Conservation (phyloP, 2,113 vertebrate species). For the Potamarius usumacintae region DNA sequence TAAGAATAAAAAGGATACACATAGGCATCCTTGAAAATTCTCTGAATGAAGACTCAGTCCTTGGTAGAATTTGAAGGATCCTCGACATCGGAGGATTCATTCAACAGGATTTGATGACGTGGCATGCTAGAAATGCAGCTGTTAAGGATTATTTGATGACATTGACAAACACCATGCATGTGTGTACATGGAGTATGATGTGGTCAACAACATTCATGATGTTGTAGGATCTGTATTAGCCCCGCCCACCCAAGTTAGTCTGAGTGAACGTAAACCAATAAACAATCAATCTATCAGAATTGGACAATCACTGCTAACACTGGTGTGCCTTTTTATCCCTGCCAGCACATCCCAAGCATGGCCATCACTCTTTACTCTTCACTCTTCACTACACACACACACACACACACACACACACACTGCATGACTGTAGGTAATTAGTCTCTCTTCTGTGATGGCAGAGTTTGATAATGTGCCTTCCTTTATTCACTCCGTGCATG, state of each 20-base stretch:
- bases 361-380: neutral
- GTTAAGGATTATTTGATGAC: too few species aligned
- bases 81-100: too few species aligned
- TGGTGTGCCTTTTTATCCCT: neutral
- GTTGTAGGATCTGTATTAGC: neutral
- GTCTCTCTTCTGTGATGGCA: conserved; percentile 48
- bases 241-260: conserved; percentile 7
- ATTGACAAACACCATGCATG: neutral
- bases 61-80: too few species aligned
- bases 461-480: conserved; percentile 49
- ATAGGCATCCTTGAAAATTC: too few species aligned
- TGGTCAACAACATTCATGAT: neutral
- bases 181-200: neutral
- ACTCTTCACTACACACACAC: neutral
- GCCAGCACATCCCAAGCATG: conserved; percentile 24
- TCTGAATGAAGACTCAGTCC: too few species aligned
- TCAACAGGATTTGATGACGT: too few species aligned
- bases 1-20: too few species aligned
- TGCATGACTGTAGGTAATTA: conserved; percentile 51
- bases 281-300: conserved; percentile 24
- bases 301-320: neutral
- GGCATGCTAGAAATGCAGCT: too few species aligned
- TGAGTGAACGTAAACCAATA: conserved; percentile 8
- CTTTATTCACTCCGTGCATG: conserved; percentile 44
- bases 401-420: conserved; percentile 35